phyloP scores from a whole-genome alignment of 2,797 vertebrate genomes.

The Chelonia mydas region DNA sequence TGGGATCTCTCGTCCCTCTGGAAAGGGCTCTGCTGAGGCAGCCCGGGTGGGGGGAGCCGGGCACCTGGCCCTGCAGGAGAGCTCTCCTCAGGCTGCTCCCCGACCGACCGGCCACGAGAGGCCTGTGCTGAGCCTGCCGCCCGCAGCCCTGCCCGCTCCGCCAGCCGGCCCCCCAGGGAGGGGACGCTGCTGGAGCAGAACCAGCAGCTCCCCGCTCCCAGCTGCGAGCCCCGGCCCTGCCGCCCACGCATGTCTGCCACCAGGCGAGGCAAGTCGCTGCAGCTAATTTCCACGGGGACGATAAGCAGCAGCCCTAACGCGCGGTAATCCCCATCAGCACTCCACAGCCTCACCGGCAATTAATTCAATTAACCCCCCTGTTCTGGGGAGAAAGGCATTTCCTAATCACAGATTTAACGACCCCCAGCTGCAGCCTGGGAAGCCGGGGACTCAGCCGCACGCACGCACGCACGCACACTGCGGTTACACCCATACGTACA shows the following conservation, averaged over 20 bases:
- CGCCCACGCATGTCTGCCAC: background rate
- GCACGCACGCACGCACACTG: background rate
- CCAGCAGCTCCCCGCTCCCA: background rate
- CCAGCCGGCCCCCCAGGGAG: background rate
- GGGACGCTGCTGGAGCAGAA: background rate
- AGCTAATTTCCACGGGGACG: constrained; percentile 85
- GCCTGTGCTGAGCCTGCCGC: background rate
- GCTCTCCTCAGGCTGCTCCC: background rate
- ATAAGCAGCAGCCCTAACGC: constrained; percentile 86
- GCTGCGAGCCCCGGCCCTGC: background rate
- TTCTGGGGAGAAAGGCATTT: constrained; percentile 88
- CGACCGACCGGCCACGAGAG: background rate
- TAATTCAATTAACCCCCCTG: constrained; percentile 96
- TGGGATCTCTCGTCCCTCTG: too few species aligned
- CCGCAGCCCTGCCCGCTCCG: background rate
- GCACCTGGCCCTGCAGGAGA: too few species aligned
- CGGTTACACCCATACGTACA: background rate
- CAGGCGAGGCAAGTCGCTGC: constrained; percentile 57
- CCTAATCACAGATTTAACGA: constrained; percentile 89
- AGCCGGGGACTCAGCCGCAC: background rate
- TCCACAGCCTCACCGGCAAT: constrained; percentile 92
- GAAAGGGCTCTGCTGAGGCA: too few species aligned
- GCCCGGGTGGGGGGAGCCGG: too few species aligned
- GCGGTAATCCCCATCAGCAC: constrained; percentile 93
- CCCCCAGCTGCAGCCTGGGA: constrained; percentile 54